Evolutionary conservation across 2,888 invertebrate genomes (phyloP).

Genomic region (Parelbella ahira): DNA sequence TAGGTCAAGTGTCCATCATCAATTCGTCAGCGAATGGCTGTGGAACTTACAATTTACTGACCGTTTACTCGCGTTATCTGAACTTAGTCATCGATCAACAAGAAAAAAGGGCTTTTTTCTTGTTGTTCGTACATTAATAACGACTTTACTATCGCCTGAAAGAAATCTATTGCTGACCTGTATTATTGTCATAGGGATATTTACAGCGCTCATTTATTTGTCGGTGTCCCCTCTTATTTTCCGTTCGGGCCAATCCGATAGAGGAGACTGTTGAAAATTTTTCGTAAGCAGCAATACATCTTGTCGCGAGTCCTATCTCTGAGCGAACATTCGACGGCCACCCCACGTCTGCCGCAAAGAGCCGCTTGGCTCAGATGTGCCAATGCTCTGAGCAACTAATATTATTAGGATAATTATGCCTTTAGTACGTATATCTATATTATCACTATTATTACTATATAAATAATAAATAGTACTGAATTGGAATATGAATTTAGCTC

Average conservation of each 20-base stretch:
- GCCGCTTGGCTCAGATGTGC: slow-evolving; percentile 19
- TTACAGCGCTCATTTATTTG: slow-evolving; percentile 77
- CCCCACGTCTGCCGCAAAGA: slow-evolving; percentile 62
- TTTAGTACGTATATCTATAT: too few relatives aligned
- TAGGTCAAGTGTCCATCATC: too few relatives aligned
- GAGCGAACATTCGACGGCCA: slow-evolving; percentile 75
- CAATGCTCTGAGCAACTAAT: not conserved
- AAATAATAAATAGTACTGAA: too few relatives aligned
- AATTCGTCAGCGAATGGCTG: slow-evolving; percentile 42
- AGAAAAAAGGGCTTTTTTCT: too few relatives aligned
- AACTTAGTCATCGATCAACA: too few relatives aligned
- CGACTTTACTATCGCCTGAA: slow-evolving; percentile 64
- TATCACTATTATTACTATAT: too few relatives aligned
- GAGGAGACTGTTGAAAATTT: slow-evolving; percentile 77
- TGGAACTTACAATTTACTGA: slow-evolving; percentile 34
- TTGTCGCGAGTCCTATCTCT: slow-evolving; percentile 78
- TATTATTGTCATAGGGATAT: slow-evolving; percentile 80
- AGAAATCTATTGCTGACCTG: slow-evolving; percentile 80
- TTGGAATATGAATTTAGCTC: too few relatives aligned
- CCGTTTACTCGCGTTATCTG: slow-evolving; percentile 57
- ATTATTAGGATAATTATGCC: too few relatives aligned
- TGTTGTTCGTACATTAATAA: slow-evolving; percentile 78
- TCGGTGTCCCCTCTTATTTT: slow-evolving; percentile 79
- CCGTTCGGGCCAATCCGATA: slow-evolving; percentile 78
- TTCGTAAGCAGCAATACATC: slow-evolving; percentile 81